Base-by-base conservation (phyloP, 1,140 invertebrate genomes). In the Cydia splendana region DNA sequence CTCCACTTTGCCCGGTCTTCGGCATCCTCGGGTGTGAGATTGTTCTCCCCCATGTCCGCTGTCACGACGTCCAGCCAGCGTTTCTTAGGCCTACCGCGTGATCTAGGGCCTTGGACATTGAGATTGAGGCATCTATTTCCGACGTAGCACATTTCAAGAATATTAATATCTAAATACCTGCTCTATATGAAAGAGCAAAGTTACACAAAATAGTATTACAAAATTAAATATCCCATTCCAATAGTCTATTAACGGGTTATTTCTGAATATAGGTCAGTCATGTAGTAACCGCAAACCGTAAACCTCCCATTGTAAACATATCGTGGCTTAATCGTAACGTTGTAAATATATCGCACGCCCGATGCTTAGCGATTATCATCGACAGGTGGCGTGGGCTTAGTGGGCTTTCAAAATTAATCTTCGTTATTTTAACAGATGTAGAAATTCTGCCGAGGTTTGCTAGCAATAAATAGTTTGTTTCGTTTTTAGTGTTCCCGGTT, bases 311-410 rank as follows among this genome's bases (percentile, higher is more conserved):
- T 62, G 57, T 62, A 62, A 62, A 62, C 57, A 62, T 24, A 62
- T 62, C 57, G 57, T 62, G 57, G 57, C 20, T 62, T 24, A 62
- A 62, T 62, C 57, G 57, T 62, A 20, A 3, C 57, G 57, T 42
- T 10, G 34, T 71, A 45, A 71, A 45, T 18, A 71, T 18, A 71
- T 71, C 34, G 67, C 38, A 15, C 18, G 34, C 15, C 28, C 65
- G 18, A 71, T 71, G 67, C 67, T 71, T 71, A n/a, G 34, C 67
- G 30, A 71, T n/a, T 38, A 45, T 71, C 67, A 71, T 45, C 67
- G 34, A 45, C 67, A 71, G 67, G 34, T 71, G 67, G 30, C 34
- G 67, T 71, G 34, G 24, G 38, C 67, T n/a, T 42, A 18, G 67
- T 71, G 34, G 24, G 38, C 67, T n/a, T 42, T 10, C 45, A 71